Conservation (phyloP, 1,140 invertebrate genomes). For the Stratiolaelaps scimitus region DNA sequence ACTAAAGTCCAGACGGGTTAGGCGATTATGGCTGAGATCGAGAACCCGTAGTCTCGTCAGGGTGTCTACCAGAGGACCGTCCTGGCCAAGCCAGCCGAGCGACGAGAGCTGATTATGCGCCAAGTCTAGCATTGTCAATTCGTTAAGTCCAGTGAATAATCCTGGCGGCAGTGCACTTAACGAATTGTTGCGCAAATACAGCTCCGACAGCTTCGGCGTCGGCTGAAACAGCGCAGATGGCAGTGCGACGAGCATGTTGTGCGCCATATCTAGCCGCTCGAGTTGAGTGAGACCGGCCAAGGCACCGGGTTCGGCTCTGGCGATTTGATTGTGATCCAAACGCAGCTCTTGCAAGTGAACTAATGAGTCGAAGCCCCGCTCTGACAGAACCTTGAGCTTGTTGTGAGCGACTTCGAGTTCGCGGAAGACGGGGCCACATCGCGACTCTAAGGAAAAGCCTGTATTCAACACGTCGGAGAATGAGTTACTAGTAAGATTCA, state of each 20-base stretch:
- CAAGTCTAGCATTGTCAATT: constrained; percentile 68
- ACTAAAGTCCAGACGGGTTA: constrained; percentile 61
- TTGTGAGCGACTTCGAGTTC: constrained; percentile 63
- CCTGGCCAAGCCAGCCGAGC: constrained; percentile 56
- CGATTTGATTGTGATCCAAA: constrained; percentile 61
- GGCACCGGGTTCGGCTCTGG: constrained; percentile 55
- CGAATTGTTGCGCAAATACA: constrained; percentile 73
- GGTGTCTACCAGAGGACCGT: constrained; percentile 58
- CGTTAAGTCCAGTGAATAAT: constrained; percentile 60
- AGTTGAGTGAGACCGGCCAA: constrained; percentile 53
- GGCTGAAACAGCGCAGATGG: constrained; percentile 70
- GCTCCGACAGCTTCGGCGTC: constrained; percentile 58
- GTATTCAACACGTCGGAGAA: constrained; percentile 40
- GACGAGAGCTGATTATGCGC: constrained; percentile 70
- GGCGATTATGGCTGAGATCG: constrained; percentile 68
- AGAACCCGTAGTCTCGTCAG: constrained; percentile 69
- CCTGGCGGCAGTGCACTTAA: constrained; percentile 59
- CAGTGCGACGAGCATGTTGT: constrained; percentile 64
- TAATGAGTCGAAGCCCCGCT: constrained; percentile 59
- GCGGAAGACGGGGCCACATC: not conserved
- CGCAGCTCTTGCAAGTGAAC: constrained; percentile 59
- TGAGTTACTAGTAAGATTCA: constrained; percentile 53
- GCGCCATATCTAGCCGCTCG: constrained; percentile 58
- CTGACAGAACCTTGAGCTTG: constrained; percentile 59
- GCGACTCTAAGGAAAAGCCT: constrained; percentile 21